phyloP scores from a whole-genome alignment of 1,140 invertebrate genomes.

The Homalodisca vitripennis region DNA sequence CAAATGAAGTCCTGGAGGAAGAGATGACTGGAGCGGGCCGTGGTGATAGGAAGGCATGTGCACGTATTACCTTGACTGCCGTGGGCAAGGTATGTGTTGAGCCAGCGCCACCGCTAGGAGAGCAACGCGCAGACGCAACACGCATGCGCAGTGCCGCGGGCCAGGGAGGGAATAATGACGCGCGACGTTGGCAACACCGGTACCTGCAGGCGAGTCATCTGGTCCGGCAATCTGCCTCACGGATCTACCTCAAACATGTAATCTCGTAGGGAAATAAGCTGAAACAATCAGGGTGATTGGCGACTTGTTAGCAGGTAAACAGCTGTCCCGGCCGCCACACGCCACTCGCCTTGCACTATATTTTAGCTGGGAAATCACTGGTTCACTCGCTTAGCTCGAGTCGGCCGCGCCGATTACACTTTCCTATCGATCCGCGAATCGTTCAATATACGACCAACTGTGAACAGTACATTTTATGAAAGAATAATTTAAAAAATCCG shows the following conservation, averaged over 20 bases:
- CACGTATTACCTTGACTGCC: background rate
- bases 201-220: constrained; percentile 4
- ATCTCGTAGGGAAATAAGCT: constrained; percentile 17
- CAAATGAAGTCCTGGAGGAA: no score
- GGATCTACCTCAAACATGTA: constrained; percentile 17
- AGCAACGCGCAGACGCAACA: background rate
- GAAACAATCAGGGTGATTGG: constrained; percentile 15
- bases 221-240: constrained; percentile 6
- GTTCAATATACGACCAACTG: no score
- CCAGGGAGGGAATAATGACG: background rate
- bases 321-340: constrained; percentile 7
- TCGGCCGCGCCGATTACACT: constrained; percentile 9
- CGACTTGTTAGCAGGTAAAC: constrained; percentile 15
- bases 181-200: constrained; percentile 1
- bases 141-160: constrained; percentile 1
- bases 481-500: no score
- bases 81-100: background rate
- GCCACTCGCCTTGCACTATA: constrained; percentile 1
- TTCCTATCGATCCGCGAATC: background rate
- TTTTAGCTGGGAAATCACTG: constrained; percentile 4
- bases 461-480: no score
- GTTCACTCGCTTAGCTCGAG: constrained; percentile 11
- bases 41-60: no score
- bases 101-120: no score
- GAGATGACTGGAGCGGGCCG: no score